Evolutionary conservation across 1,140 invertebrate species (phyloP), one percentile per base, ranked within the genome.

Genomic region (Paralvinella palmiformis): DNA sequence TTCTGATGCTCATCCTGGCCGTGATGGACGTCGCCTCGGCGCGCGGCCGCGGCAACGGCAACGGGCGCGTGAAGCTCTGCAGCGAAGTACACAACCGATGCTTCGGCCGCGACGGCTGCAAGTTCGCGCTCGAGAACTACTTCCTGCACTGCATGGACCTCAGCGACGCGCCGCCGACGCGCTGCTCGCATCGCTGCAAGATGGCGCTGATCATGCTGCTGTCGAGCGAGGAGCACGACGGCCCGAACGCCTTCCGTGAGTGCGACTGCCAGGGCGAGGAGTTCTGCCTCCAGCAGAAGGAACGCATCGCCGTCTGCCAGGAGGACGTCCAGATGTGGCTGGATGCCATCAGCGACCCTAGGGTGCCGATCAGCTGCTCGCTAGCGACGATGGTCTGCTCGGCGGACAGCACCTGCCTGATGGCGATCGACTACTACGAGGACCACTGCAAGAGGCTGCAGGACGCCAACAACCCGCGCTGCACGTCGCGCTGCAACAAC

Each of bases 371-470:
- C 29, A 69, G 66, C 32, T 78, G 76, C 61, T 63, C 67, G 3
- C 63, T 76, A 33, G 76, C 76, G 4, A 37, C 62, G 22, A 68
- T 67, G 66, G 67, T 76, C 36, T 78, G 76, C 56, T 72, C 73
- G 58, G 75, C 76, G 7, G 76, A 78, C 64, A 76, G 73, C 7
- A 68, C 71, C 7, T 78, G 76, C 57, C 63, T 67, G 20, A 67
- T 69, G 22, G 76, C 76, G 7, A 59, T 76, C 37, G 48, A 65
- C 6, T 75, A 72, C 63, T 76, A 74, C 64, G 56, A 52, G 29
- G 55, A 63, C 20, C 66, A 73, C 64, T 78, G 76, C 55, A 36
- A 50, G 15, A 61, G 62, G 44, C 32, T 62, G 35, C 48, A 57
- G 15, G 63, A 71, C 10, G 63, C 69, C 31, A 65, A 60, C 6